Evolutionary conservation across 2,113 vertebrate genomes (phyloP).

Genomic region (Hoplias malabaricus): DNA sequence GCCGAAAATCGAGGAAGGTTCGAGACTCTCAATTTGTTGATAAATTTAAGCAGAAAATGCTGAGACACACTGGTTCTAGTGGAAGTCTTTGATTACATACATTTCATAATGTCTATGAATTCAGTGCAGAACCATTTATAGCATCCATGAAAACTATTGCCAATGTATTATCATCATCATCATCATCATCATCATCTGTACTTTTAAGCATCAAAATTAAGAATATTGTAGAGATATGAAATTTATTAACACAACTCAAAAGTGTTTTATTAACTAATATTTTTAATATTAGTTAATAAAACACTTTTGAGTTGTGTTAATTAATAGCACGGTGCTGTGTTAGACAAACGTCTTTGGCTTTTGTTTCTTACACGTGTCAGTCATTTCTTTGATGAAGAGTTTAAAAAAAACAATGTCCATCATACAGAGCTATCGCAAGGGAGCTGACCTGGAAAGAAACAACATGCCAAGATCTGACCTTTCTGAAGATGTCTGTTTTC

Average conservation of each 20-base stretch:
- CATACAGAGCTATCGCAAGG: not conserved
- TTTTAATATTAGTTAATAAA: too few relatives aligned
- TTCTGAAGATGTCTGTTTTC: slow-evolving; percentile 46
- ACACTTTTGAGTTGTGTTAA: not conserved
- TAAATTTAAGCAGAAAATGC: not conserved
- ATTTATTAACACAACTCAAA: too few relatives aligned
- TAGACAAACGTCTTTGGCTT: not conserved
- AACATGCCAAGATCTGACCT: slow-evolving; percentile 35
- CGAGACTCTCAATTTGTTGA: not conserved
- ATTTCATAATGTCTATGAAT: not conserved
- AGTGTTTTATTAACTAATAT: too few relatives aligned
- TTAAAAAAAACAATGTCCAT: slow-evolving; percentile 6
- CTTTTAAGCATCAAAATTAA: too few relatives aligned
- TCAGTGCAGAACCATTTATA: not conserved
- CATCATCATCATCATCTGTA: too few relatives aligned
- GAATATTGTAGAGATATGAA: too few relatives aligned
- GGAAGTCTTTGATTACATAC: not conserved
- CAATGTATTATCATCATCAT: too few relatives aligned
- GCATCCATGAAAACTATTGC: too few relatives aligned
- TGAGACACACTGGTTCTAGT: not conserved
- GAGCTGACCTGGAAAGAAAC: slow-evolving; percentile 42
- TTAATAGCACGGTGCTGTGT: not conserved
- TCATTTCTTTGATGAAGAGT: not conserved
- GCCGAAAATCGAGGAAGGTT: not conserved
- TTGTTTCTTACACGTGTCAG: not conserved